A percentile compares a stretch with the other conserved stretches of the same genome.
These are phyloP conservation scores for Drosophila ironensis DNA, from an alignment of 1,140 invertebrate species.

Conservation along the genomic window DNA sequence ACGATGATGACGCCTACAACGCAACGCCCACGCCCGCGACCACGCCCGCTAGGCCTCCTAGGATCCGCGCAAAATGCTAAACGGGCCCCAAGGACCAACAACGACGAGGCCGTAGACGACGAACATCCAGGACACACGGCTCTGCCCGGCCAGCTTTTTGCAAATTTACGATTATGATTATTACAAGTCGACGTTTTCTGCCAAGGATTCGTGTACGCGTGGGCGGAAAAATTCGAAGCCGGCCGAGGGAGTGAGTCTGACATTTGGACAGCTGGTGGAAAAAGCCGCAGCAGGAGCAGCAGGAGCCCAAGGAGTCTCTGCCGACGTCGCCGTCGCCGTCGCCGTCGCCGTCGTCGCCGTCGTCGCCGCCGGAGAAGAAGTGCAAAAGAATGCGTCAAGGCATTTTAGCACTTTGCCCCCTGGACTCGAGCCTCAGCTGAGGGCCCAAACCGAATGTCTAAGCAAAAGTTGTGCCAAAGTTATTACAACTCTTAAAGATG, in stretches of 20 bases:
- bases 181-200: slow-evolving; percentile 74
- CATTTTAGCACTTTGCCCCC: slow-evolving; percentile 60
- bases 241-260: slow-evolving; percentile 23
- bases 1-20: slow-evolving; percentile 74
- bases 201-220: slow-evolving; percentile 38
- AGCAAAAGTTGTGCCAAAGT: slow-evolving; percentile 68
- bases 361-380: slow-evolving; percentile 22
- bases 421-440: slow-evolving; percentile 13
- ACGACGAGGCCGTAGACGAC: no score
- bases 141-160: slow-evolving; percentile 65
- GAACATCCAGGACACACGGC: slow-evolving; percentile 10
- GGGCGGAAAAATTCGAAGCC: neutral
- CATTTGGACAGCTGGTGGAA: slow-evolving; percentile 62
- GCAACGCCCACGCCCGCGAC: slow-evolving; percentile 20
- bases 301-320: no score
- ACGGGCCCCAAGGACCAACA: slow-evolving; percentile 75
- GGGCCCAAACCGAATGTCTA: slow-evolving; percentile 49
- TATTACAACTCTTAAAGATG: slow-evolving; percentile 69
- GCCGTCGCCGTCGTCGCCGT: no score
- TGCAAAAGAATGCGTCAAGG: slow-evolving; percentile 74
- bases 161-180: slow-evolving; percentile 82
- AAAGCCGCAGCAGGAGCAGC: neutral
- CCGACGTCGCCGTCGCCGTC: no score
- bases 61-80: slow-evolving; percentile 66
- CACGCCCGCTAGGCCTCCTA: slow-evolving; percentile 17